Evolutionary conservation across 2,113 vertebrate species (phyloP), one percentile per base, ranked within the genome.

Genomic region (Nannobrachium achirus): DNA sequence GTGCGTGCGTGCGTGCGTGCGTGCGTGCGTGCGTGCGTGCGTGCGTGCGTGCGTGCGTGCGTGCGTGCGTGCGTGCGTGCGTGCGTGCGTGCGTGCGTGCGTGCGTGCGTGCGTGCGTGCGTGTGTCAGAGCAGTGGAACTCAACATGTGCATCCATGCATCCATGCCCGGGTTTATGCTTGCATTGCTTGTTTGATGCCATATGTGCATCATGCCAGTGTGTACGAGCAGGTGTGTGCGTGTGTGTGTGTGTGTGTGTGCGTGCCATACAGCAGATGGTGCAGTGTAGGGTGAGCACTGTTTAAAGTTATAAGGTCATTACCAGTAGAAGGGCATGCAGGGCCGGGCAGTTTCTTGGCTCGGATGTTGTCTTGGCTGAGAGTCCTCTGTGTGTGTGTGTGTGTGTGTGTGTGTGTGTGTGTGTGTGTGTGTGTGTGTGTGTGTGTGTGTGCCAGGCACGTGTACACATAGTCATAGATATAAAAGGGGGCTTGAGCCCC

Each of bases 271-370:
- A 33, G 58, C 81, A 86, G 85, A 85, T 87, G 85, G 81, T 65
- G 41, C 65, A 49, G 77, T 79, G n/a, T n/a, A n/a, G n/a, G 66
- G 10, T 8, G 33, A 25, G 71, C 44, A 46, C 44, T 81, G 78
- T 78, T 84, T 81, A 73, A 86, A 82, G 62, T 67, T 71, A 74
- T 76, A 59, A 71, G 71, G 68, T 44, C 68, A 64, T 40, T 63
- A 62, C 73, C 67, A 71, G 63, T 56, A 10, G 41, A 66, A 48
- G 64, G 56, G 19, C n/a, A n/a, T n/a, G n/a, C 63, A 41, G 70
- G 69, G 79, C 72, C 78, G 71, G 83, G 66, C 76, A 81, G 73
- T 6, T 80, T 84, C 82, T 74, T 75, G 75, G 76, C 72, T 63
- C 9, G 58, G 59, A 68, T 48, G 62, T 53, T 33, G 25, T 33